Evolutionary conservation across 2,888 invertebrate genomes (phyloP).

Genomic region (Beris morrisii): DNA sequence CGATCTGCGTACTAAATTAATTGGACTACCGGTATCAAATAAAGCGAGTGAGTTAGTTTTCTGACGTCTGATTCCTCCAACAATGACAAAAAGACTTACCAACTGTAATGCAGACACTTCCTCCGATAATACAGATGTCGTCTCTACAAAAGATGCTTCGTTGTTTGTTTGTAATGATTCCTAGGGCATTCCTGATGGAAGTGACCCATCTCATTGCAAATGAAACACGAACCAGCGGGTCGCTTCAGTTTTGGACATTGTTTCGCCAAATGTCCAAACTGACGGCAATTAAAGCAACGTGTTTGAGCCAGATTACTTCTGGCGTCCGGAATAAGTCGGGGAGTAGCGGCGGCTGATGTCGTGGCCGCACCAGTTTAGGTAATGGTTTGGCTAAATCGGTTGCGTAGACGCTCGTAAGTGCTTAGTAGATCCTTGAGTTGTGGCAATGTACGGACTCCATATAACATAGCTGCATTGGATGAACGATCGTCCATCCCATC

Average conservation of each 20-base stretch:
- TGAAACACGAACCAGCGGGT: neutral
- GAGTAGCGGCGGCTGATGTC: neutral
- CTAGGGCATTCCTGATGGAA: slow-evolving; percentile 5
- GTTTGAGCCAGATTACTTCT: neutral
- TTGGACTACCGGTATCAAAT: slow-evolving; percentile 10
- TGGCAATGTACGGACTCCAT: neutral
- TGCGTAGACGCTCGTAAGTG: neutral
- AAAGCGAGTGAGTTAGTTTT: neutral
- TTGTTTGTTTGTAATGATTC: neutral
- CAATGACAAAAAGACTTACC: neutral
- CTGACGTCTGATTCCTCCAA: neutral
- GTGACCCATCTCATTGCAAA: neutral
- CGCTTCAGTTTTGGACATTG: neutral
- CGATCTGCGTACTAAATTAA: neutral
- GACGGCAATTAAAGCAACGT: slow-evolving; percentile 1
- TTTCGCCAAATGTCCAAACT: slow-evolving; percentile 1
- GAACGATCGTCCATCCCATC: neutral
- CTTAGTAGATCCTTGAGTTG: neutral
- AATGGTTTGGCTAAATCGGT: neutral
- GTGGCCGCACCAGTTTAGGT: neutral
- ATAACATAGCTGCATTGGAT: neutral
- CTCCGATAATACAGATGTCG: neutral
- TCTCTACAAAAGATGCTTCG: neutral
- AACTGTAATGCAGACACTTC: neutral
- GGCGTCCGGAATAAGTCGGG: neutral